Base-by-base conservation (phyloP, 1,140 invertebrate genomes). In the Trichonephila inaurata region DNA sequence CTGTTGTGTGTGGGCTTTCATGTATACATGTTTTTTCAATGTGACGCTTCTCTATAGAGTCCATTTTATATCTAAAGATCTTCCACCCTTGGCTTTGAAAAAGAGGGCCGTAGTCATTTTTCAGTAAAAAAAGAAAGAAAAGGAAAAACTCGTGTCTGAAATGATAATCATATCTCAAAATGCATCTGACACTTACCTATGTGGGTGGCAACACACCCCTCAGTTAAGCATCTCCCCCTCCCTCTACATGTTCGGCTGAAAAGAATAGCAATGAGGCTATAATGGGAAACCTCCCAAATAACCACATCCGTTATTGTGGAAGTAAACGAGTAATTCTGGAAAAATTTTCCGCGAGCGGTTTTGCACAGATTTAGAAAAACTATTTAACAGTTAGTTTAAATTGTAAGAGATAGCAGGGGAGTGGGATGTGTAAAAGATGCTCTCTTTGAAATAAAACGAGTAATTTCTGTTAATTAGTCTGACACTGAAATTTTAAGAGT, bases 101-200 rank as follows among this genome's bases (percentile, higher is more conserved):
- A 24, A 40, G 28, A 77, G 28, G 72, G 24, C 18, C 24, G 33
- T 77, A 77, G 72, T 77, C 72, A 77, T 77, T 77, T 77, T 77
- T 72, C 16, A 33, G 28, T 12, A 77, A 40, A 77, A n/a, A 77
- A 77, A 77, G 3, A 77, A 18, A 28, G 16, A 28, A 77, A 77
- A 40, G 62, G 14, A 19, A 77, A 40, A 77, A 18, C 24, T 5
- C 28, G 72, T 77, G 72, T 19, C 28, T 40, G 72, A 77, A 77
- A 77, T 77, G 72, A 77, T 77, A 77, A 77, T 77, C 72, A 18
- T 77, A 77, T 77, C 72, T 77, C 72, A 77, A 77, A 77, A 77
- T 51, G 33, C 72, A 77, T 77, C 72, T 77, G 33, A 77, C 72
- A 77, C 72, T 77, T 77, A 77, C 72, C 66, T 77, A 77, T 77